A percentile compares a stretch with the other conserved stretches of the same genome.
Evolutionary conservation across 2,113 vertebrate genomes (phyloP).

Genomic region (Catagonus wagneri): DNA sequence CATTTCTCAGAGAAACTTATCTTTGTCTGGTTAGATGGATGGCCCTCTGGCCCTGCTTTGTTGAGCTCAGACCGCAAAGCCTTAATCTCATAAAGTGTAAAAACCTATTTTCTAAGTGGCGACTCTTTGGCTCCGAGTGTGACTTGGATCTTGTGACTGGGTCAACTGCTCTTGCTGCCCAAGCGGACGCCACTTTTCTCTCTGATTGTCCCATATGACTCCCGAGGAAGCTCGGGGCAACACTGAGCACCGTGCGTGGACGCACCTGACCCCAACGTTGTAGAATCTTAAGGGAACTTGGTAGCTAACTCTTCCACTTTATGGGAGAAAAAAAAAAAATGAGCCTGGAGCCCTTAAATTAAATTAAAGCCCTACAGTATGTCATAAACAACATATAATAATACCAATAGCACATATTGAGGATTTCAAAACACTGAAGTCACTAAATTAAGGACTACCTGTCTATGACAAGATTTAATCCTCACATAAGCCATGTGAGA

Average conservation of each 20-base stretch:
- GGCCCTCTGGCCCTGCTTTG: not conserved
- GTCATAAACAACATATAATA: not conserved
- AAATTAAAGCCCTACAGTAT: not conserved
- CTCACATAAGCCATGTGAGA: not conserved
- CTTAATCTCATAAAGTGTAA: not conserved
- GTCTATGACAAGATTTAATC: not conserved
- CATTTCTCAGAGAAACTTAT: not conserved
- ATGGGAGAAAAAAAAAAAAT: not conserved
- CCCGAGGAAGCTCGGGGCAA: not conserved
- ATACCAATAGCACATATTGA: not conserved
- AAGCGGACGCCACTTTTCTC: not conserved
- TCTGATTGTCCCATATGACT: not conserved
- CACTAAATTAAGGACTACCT: not conserved
- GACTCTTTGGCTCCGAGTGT: not conserved
- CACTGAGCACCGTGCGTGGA: not conserved
- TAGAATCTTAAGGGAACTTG: not conserved
- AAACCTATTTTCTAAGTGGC: not conserved
- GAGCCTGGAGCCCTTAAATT: not conserved
- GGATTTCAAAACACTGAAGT: not conserved
- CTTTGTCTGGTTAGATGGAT: not conserved
- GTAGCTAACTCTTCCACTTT: not conserved
- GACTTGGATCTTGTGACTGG: not conserved
- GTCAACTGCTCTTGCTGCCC: not conserved
- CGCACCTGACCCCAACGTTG: rapidly evolving
- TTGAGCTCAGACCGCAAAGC: not conserved